Percentiles rank a stretch among this genome's conserved stretches.
These are phyloP conservation scores for Myoxocephalus aenaeus DNA, from an alignment of 2,797 vertebrate genomes.

Conservation along the genomic window DNA sequence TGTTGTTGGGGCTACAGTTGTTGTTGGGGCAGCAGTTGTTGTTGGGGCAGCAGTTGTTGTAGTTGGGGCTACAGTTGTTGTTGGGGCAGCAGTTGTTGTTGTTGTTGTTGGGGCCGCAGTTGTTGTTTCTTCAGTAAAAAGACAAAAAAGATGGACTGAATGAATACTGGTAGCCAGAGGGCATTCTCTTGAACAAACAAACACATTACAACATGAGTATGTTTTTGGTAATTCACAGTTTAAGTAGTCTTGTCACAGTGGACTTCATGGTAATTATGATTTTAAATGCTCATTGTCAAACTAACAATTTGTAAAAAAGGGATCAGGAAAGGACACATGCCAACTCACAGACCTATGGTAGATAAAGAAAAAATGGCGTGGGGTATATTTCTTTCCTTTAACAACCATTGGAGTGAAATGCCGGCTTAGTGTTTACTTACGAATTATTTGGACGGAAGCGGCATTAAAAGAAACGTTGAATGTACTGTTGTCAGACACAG, in stretches of 20 bases:
- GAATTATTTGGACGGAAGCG: neutral
- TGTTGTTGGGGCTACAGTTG: neutral
- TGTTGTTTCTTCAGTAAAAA: neutral
- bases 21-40: too few relatives aligned
- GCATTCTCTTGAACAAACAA: neutral
- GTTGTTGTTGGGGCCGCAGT: neutral
- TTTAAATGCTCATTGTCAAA: neutral
- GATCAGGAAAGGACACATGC: neutral
- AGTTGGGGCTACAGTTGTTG: neutral
- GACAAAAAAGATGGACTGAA: neutral
- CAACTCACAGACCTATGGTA: neutral
- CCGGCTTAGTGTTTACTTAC: conserved; percentile 23
- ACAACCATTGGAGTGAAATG: neutral
- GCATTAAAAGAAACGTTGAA: conserved; percentile 9
- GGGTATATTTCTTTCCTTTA: neutral
- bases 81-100: neutral
- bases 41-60: neutral
- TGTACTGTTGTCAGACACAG: conserved; percentile 13
- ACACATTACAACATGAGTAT: neutral
- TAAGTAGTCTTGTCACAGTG: neutral
- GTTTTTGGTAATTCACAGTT: neutral
- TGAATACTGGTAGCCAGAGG: neutral
- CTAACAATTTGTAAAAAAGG: neutral
- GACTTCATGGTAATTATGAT: neutral
- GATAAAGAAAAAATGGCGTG: neutral